Conservation (phyloP, 2,888 invertebrate species). For the Aquatica leii region DNA sequence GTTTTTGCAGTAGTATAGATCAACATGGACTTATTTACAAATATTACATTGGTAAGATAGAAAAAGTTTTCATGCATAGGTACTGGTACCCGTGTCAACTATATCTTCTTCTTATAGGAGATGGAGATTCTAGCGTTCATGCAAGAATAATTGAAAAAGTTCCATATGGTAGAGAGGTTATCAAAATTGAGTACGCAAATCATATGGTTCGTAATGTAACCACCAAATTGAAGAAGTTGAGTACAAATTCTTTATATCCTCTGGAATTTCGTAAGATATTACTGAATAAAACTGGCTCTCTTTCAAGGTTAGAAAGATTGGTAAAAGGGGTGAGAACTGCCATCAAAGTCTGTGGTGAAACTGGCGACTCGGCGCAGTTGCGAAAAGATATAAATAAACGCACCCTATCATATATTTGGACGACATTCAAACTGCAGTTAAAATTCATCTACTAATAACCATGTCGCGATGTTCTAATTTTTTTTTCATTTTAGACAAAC, state of each 20-base stretch:
- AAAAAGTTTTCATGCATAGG: too few relatives aligned
- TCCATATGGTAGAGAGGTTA: background rate
- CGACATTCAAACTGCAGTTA: background rate
- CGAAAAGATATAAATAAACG: background rate
- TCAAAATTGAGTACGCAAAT: slow-evolving; percentile 2
- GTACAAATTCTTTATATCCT: background rate
- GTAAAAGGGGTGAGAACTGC: slow-evolving; percentile 8
- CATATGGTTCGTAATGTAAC: background rate
- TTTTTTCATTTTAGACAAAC: too few relatives aligned
- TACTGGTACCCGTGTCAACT: too few relatives aligned
- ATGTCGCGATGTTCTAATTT: background rate
- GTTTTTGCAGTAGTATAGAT: background rate
- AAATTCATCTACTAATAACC: background rate
- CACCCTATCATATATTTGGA: background rate
- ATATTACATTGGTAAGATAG: background rate
- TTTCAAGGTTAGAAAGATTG: slow-evolving; percentile 9
- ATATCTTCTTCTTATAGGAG: background rate
- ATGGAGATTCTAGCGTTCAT: background rate
- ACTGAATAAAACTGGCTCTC: background rate
- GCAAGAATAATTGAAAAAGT: slow-evolving; percentile 2
- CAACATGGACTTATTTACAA: background rate
- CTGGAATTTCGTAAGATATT: background rate
- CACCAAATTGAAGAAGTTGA: background rate
- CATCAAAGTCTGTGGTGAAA: background rate
- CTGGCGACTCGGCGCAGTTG: background rate